Base-by-base conservation (phyloP, 92 coral and sea anemone species). In the Blastomussa wellsi region DNA sequence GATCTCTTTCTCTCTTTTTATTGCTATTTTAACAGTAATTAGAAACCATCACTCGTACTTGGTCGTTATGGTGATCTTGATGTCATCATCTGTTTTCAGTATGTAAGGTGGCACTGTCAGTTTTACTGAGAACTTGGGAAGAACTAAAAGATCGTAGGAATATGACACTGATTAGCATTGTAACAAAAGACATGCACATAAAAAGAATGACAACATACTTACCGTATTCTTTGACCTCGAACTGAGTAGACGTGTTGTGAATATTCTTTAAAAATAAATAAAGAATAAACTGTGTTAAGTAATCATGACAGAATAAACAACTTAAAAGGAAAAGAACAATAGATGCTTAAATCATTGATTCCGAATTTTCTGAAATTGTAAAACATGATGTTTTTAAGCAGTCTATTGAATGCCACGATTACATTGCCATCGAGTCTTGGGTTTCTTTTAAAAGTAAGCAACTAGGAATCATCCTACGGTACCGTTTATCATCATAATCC, bases 151-250 rank as follows among this genome's bases (percentile, higher is more conserved):
- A 52, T 33, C 11, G 9, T 26, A 49, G 26, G 19, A 48, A 22
- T 32, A 14, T 31, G 24, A n/a, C n/a, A n/a, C n/a, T n/a, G n/a
- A 10, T 52, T 72, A 68, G 69, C 22, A 35, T 41, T 29, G 17
- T 1, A 69, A 16, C 31, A 6, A 3, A 44, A 51, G 1, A 1
- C 57, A 14, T 19, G 24, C 31, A 35, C 5, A 5, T 26, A 39
- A 52, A 8, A n/a, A 13, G 36, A 57, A 29, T 11, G 60, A n/a
- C 19, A 37, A 24, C 4, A 59, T 1, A 8, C 99, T 79, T 82
- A 96, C 99, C 95, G 73, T 96, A 96, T 80, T 94, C 98, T 68
- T 92, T 88, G 11, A 96, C 98, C 86, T 96, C 99, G 68, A 96
- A 96, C 86, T 91, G 87, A 22, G 89, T 91, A 13, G 99, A 96